These are phyloP conservation scores for Brachystomella parvula DNA, from an alignment of 1,140 invertebrate species.

Conservation along the genomic window DNA sequence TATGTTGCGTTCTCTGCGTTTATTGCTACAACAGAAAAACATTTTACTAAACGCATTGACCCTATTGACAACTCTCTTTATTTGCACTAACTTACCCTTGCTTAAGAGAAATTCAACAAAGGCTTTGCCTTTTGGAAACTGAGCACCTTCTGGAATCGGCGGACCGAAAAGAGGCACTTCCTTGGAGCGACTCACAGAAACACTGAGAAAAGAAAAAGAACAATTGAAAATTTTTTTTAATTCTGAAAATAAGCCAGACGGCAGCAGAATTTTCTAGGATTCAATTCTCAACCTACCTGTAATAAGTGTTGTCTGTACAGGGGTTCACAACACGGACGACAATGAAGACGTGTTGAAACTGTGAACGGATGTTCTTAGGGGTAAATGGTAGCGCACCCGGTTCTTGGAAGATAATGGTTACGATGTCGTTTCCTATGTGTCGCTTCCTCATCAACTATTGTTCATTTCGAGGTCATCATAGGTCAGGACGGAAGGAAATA, in stretches of 20 bases:
- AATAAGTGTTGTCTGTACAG: constrained; percentile 79
- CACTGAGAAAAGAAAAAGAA: constrained; percentile 48
- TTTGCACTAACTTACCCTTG: constrained; percentile 54
- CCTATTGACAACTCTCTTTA: no score
- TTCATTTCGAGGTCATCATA: constrained; percentile 5
- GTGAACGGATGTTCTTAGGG: constrained; percentile 82
- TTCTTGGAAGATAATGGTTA: constrained; percentile 96
- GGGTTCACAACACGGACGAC: constrained; percentile 82
- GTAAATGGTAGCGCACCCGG: constrained; percentile 87
- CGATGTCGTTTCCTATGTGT: constrained; percentile 90
- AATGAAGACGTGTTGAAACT: constrained; percentile 98
- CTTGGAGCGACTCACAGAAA: constrained; percentile 86
- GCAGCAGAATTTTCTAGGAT: background rate
- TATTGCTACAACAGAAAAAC: constrained; percentile 69
- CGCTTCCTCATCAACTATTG: constrained; percentile 72
- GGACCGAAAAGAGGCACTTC: constrained; percentile 94
- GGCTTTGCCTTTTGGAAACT: constrained; percentile 76
- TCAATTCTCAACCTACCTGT: constrained; percentile 49
- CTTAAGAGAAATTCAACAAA: constrained; percentile 90
- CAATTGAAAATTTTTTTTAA: constrained; percentile 15
- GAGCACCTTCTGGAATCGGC: constrained; percentile 65
- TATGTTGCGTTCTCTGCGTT: constrained; percentile 97
- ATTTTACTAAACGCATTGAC: no score
- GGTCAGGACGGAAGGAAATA: no score
- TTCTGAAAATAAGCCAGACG: no score